Percentiles rank a stretch among this genome's conserved stretches.
phyloP scores from a whole-genome alignment of 2,113 vertebrate genomes.

The Pristiophorus japonicus region DNA sequence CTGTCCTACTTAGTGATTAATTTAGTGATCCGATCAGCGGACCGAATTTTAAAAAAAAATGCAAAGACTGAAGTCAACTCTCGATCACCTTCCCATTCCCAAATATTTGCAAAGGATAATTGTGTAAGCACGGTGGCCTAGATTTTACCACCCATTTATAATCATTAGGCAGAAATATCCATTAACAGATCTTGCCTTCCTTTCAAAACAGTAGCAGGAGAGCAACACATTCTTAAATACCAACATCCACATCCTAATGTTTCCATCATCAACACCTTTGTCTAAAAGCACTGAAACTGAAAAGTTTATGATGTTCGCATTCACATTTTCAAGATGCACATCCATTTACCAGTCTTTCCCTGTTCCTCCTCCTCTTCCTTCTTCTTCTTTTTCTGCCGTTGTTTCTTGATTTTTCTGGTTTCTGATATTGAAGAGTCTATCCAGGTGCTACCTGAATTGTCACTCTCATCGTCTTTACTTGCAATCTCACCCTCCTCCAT shows the following conservation, averaged over 20 bases:
- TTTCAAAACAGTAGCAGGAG: not conserved
- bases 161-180: not conserved
- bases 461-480: slow-evolving; percentile 49
- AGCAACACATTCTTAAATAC: not conserved
- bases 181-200: not conserved
- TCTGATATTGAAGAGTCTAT: slow-evolving; percentile 53
- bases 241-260: not conserved
- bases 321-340: not conserved
- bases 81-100: not conserved
- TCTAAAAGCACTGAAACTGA: not conserved
- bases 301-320: not conserved
- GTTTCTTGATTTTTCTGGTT: slow-evolving; percentile 66
- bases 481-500: slow-evolving; percentile 41
- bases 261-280: not conserved
- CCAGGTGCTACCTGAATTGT: slow-evolving; percentile 48
- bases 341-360: slow-evolving; percentile 55
- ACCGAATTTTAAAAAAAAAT: not conserved
- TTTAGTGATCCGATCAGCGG: not conserved
- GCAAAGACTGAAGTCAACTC: not conserved
- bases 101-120: not conserved
- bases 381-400: slow-evolving; percentile 66
- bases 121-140: not conserved
- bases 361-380: slow-evolving; percentile 63
- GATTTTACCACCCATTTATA: not conserved
- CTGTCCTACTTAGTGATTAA: not conserved